Conservation (phyloP, 2,797 vertebrate species). For the Sebastes itinus region DNA sequence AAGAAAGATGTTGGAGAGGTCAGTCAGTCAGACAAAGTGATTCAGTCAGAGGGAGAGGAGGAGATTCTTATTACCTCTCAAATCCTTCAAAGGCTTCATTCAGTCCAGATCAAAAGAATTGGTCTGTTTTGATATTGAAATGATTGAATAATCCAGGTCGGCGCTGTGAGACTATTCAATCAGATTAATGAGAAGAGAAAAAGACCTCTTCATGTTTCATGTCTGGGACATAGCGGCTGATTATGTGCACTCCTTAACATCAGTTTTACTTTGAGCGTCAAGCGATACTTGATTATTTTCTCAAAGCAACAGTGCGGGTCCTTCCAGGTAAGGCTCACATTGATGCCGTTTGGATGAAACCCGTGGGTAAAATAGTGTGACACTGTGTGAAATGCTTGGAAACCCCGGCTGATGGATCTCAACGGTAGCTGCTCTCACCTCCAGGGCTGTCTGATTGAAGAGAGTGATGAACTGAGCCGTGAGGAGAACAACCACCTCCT, state of each 20-base stretch:
- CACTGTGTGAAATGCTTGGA: slow-evolving; percentile 56
- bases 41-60: neutral
- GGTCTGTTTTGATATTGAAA: slow-evolving; percentile 36
- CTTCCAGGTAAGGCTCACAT: slow-evolving; percentile 24
- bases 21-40: slow-evolving; percentile 1
- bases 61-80: slow-evolving; percentile 33
- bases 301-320: neutral
- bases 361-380: slow-evolving; percentile 44
- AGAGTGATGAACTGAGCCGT: slow-evolving; percentile 90
- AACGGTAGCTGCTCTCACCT: slow-evolving; percentile 76
- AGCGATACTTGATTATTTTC: slow-evolving; percentile 17
- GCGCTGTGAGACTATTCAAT: neutral
- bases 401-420: slow-evolving; percentile 59
- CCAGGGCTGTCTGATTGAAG: slow-evolving; percentile 90
- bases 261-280: neutral
- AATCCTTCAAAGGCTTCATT: slow-evolving; percentile 2
- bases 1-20: slow-evolving; percentile 23
- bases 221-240: neutral
- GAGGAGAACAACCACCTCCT: slow-evolving; percentile 88
- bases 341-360: slow-evolving; percentile 33
- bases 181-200: slow-evolving; percentile 6
- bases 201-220: slow-evolving; percentile 2
- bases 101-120: slow-evolving; percentile 32
- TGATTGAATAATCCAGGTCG: slow-evolving; percentile 22
- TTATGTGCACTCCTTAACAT: slow-evolving; percentile 7